Base-by-base conservation (phyloP, 1,140 invertebrate genomes). In the Dendrolimus kikuchii region DNA sequence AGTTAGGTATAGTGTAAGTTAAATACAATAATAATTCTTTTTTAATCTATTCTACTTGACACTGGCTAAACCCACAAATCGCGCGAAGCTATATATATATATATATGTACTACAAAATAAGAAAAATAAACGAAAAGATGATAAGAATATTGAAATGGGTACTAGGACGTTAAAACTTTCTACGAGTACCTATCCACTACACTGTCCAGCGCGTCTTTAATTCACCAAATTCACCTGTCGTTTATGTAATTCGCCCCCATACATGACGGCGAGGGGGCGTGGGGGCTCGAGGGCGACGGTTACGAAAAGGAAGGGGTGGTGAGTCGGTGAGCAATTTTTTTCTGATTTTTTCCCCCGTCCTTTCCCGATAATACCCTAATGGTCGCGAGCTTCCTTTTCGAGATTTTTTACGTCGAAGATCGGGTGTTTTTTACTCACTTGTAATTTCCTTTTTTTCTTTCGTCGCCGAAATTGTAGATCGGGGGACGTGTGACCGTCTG, bases 311-410 rank as follows among this genome's bases (percentile, higher is more conserved):
- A 82, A 86, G 75, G 79, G 82, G 81, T 78, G 80, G 77, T 73
- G 61, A 68, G 68, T 23, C 23, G 23, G 23, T 23, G 49, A 72
- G 73, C 76, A 75, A 81, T 86, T 86, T 86, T 85, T 85, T 83
- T 81, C 77, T 73, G 76, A 81, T 83, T 81, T 81, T 75, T 76
- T 77, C 74, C 81, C 82, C 80, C 71, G 71, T 78, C 74, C 76
- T 80, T 74, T 77, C 76, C 67, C 82, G 82, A 86, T 86, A 84
- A 86, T 86, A 86, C 82, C 77, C 77, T 86, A 86, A 86, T 86
- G 82, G 82, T 81, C 76, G 77, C 74, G 76, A 59, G 79, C 80
- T 86, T 86, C 82, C 82, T 84, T 86, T 86, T 84, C 76, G 77
- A 71, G 73, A 81, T 83, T 70, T 78, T 81, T 78, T 64, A 71